These are phyloP conservation scores for Ornithorhynchus anatinus DNA, from an alignment of 2,113 vertebrate genomes.

Conservation along the genomic window DNA sequence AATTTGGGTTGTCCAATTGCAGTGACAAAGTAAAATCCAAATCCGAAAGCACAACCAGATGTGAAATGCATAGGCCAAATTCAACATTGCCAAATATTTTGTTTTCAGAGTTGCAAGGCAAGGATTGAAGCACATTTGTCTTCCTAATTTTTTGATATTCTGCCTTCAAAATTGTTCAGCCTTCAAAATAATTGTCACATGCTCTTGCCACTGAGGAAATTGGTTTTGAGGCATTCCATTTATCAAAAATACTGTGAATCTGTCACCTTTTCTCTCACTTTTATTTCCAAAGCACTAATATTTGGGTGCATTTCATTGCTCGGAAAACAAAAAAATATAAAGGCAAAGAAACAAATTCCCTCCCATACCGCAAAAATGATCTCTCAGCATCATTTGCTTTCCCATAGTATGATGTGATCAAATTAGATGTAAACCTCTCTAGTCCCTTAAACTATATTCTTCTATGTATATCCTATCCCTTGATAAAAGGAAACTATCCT, in stretches of 20 bases:
- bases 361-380: not conserved
- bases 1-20: not conserved
- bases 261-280: not conserved
- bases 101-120: not conserved
- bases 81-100: not conserved
- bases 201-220: not conserved
- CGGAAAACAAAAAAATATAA: not conserved
- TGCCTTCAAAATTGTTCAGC: not conserved
- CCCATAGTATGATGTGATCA: not conserved
- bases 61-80: not conserved
- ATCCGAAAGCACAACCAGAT: not conserved
- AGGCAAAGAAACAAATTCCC: not conserved
- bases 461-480: not conserved
- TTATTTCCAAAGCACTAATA: conserved; percentile 1
- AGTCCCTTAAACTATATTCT: not conserved
- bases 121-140: not conserved
- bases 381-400: not conserved
- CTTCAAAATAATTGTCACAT: not conserved
- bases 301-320: not conserved
- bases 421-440: not conserved
- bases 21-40: not conserved
- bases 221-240: not conserved
- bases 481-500: not conserved
- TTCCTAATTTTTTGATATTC: not conserved
- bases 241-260: not conserved